Percentiles rank a stretch among this genome's conserved stretches.
Conservation (phyloP, 2,888 invertebrate genomes). For the Aquatica leii region DNA sequence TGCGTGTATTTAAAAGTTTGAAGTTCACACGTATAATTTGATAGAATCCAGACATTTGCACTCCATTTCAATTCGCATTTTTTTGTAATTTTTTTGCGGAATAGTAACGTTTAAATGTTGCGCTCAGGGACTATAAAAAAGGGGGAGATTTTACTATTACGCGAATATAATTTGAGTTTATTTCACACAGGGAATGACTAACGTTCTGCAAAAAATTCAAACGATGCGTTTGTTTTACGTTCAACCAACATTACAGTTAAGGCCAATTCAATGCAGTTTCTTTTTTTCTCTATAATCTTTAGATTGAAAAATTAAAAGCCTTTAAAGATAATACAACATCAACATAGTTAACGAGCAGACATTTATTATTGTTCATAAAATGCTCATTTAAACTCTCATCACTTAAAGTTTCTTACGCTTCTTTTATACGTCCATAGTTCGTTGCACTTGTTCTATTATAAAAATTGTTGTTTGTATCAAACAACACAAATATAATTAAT, state of each 20-base stretch:
- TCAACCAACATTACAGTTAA: background rate
- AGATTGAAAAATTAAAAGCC: constrained; percentile 3
- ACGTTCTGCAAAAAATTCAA: constrained; percentile 15
- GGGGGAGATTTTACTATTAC: constrained; percentile 50
- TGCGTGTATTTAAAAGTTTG: no score
- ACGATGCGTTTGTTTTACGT: constrained; percentile 9
- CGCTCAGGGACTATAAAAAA: constrained; percentile 55
- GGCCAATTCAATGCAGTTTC: background rate
- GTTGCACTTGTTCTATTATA: no score
- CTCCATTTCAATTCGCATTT: constrained; percentile 56
- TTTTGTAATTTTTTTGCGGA: constrained; percentile 56
- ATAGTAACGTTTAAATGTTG: constrained; percentile 55
- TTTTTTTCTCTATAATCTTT: background rate
- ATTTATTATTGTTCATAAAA: no score
- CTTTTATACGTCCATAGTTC: no score
- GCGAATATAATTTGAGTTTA: constrained; percentile 46
- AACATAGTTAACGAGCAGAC: no score
- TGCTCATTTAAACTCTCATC: no score
- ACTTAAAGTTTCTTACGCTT: no score
- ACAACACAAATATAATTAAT: no score
- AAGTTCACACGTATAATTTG: constrained; percentile 28
- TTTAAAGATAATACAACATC: no score
- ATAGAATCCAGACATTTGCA: constrained; percentile 54
- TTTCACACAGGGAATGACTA: constrained; percentile 27
- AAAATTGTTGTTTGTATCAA: no score